Percentiles rank a stretch among this genome's conserved stretches.
phyloP scores from a whole-genome alignment of 2,888 invertebrate species.

The Pandemis heparana region DNA sequence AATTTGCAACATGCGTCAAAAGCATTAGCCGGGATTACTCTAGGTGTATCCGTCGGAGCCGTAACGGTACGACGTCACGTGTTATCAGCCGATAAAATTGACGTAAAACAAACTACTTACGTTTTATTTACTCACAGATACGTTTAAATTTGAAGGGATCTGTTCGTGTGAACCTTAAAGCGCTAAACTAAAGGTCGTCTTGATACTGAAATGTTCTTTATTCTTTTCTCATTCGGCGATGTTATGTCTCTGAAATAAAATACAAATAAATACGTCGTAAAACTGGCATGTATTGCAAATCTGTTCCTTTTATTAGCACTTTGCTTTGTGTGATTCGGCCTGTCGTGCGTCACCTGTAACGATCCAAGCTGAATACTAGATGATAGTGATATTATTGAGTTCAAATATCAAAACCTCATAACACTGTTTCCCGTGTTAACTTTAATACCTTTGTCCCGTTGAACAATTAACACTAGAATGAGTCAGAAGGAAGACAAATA shows the following conservation, averaged over 20 bases:
- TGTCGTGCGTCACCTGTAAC: background rate
- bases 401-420: background rate
- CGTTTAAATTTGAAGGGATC: slow-evolving; percentile 29
- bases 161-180: slow-evolving; percentile 30
- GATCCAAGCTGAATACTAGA: background rate
- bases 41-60: slow-evolving; percentile 21
- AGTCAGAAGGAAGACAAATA: slow-evolving; percentile 21
- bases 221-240: background rate
- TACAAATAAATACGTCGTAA: slow-evolving; percentile 1
- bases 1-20: slow-evolving; percentile 40
- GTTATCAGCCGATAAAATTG: slow-evolving; percentile 40
- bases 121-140: slow-evolving; percentile 32
- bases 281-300: background rate
- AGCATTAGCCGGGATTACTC: slow-evolving; percentile 33
- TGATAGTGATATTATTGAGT: background rate
- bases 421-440: background rate
- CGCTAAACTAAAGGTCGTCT: slow-evolving; percentile 20
- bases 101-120: slow-evolving; percentile 39
- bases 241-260: background rate
- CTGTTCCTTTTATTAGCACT: background rate
- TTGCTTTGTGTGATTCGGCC: background rate
- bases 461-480: slow-evolving; percentile 6
- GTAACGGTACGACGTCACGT: slow-evolving; percentile 37
- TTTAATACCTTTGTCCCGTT: background rate
- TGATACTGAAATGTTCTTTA: background rate